Evolutionary conservation across 2,888 invertebrate species (phyloP), one percentile per base, ranked within the genome.

Genomic region (Drosophila rellima): DNA sequence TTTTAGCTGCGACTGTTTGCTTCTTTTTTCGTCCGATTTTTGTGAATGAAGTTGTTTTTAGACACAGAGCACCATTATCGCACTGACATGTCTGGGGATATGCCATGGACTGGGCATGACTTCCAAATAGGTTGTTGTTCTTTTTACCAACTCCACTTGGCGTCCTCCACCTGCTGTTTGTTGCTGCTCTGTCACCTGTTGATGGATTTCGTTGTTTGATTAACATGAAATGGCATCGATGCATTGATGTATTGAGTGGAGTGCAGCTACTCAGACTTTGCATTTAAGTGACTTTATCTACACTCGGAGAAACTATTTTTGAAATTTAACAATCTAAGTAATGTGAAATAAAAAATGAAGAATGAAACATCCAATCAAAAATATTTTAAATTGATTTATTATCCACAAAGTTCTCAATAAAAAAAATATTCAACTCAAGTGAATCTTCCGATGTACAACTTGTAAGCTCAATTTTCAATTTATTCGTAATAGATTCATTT

Each of bases 31-130:
- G 71, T 73, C 89, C 64, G 85, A 81, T 87, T 89, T 87, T 87
- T 90, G 88, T 90, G 90, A 87, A 87, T 87, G 90, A 87, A 87
- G 87, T 90, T 87, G 87, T 87, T 90, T 79, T 76, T 69, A 74
- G 78, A 70, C 75, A 72, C 67, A 54, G 68, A 70, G 80, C 89
- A 77, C 84, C 87, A 90, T 90, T 91, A 91, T 89, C 90, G 86
- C 88, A 89, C 81, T 85, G 87, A 88, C 83, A 89, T 87, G 87
- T 87, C 82, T 87, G 82, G 67, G 67, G 81, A 84, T 73, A 78
- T 84, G 83, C 74, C 74, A 69, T 64, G 48, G 60, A 47, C 17
- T 60, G 44, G 37, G 20, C 17, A 39, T 23, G 26, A 44, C 23
- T 42, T 31, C 51, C 51, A 33, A 29, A 20, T 47, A 55, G 52